phyloP scores from a whole-genome alignment of 2,113 vertebrate species.

The Hemibagrus wyckioides region DNA sequence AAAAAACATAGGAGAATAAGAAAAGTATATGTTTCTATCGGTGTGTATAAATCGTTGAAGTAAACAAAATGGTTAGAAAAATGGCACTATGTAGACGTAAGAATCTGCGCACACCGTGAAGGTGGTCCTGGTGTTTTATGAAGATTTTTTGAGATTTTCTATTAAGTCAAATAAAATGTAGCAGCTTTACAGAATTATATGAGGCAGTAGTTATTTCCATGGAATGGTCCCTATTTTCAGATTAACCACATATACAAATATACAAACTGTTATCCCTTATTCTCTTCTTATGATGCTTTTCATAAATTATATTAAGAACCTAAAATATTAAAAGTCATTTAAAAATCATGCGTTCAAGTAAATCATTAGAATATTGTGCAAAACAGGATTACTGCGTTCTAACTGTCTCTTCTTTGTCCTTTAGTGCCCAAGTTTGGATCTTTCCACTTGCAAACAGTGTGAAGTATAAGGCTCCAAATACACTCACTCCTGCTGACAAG shows the following conservation, averaged over 20 bases:
- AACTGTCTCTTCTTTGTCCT: slow-evolving; percentile 55
- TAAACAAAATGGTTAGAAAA: neutral
- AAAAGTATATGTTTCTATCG: neutral
- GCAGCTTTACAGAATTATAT: neutral
- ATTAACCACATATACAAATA: neutral
- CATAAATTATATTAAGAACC: neutral
- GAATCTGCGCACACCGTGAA: neutral
- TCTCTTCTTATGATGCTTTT: too few relatives aligned
- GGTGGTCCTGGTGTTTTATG: neutral
- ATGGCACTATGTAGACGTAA: neutral
- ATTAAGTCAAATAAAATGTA: neutral
- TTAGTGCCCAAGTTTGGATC: slow-evolving; percentile 74
- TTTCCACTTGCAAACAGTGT: slow-evolving; percentile 66
- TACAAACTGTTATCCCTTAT: neutral
- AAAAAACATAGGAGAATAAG: neutral
- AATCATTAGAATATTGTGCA: neutral
- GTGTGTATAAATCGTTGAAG: neutral
- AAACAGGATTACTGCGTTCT: slow-evolving; percentile 20
- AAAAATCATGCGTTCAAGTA: neutral
- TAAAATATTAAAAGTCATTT: neutral
- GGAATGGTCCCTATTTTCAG: neutral
- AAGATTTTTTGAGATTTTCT: neutral
- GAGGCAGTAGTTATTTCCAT: neutral
- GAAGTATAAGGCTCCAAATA: slow-evolving; percentile 67
- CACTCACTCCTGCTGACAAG: slow-evolving; percentile 66